Base-by-base conservation (phyloP, 2,113 vertebrate genomes). In the Damaliscus lunatus region DNA sequence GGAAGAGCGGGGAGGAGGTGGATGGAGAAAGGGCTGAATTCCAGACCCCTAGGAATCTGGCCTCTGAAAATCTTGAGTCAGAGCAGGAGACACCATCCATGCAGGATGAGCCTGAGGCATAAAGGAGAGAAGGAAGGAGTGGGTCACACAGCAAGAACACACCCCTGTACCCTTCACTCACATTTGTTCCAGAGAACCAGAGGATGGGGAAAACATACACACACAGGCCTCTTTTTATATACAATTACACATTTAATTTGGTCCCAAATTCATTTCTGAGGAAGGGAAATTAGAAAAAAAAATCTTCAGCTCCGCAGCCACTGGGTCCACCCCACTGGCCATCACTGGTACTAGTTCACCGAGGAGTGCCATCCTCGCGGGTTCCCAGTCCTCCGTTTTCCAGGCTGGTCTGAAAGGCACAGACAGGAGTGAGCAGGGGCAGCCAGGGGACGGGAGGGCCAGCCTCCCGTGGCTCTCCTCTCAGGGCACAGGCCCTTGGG, bases 161-260 rank as follows among this genome's bases (percentile, higher is more conserved):
- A 57, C 74, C 89, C 33, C 50, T 85, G 67, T 21, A 62, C 88
- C 82, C 13, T 0, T 78, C 78, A n/a, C 88, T 89, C 71, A 31
- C 84, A 84, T n/a, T 81, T 55, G 92, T 33, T 87, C 57, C 6
- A 25, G 53, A 82, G 59, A 11, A 7, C 1, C 36, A 48, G n/a
- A 59, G 31, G 84, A 62, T 1, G 19, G 50, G 50, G 40, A 57
- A 50, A 46, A 77, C 7, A 50, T 13, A 92, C 9, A 90, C 46
- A 86, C 57, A 50, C 74, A 83, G 86, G 90, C 96, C 95, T 97
- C 97, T 98, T 98, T 98, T 97, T 98, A 97, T 98, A 97, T 97
- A 95, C 96, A 85, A 95, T 98, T 98, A 98, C 97, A 97, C 98
- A 98, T 98, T 98, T 98, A 98, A 98, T 98, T 98, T 98, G 96